These are phyloP conservation scores for Nerophis ophidion DNA, from an alignment of 2,113 vertebrate genomes.

Conservation along the genomic window DNA sequence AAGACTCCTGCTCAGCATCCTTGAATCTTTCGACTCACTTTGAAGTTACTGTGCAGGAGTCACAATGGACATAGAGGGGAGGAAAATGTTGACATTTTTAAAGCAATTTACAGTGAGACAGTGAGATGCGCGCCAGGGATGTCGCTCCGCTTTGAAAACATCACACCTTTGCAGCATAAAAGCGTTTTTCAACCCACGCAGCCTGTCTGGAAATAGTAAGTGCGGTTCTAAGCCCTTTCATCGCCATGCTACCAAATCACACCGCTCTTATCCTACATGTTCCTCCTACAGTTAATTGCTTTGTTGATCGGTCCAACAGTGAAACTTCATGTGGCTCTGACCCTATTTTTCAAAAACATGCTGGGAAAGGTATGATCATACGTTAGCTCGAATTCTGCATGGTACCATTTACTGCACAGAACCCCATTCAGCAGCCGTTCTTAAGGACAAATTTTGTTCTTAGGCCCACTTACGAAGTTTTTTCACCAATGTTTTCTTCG, in stretches of 20 bases:
- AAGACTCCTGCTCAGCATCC: constrained; percentile 15
- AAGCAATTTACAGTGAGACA: constrained; percentile 43
- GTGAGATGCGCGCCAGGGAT: constrained; percentile 36
- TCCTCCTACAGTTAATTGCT: constrained; percentile 22
- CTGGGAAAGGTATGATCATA: constrained; percentile 21
- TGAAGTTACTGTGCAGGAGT: constrained; percentile 28
- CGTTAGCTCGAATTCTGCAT: constrained; percentile 37
- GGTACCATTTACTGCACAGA: constrained; percentile 3
- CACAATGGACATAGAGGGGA: constrained; percentile 31
- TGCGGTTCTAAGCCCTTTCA: constrained; percentile 44
- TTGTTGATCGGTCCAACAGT: constrained; percentile 28
- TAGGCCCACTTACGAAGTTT: too few relatives aligned
- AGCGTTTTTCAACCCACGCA: constrained; percentile 64
- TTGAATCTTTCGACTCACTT: constrained; percentile 30
- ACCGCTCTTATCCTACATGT: constrained; percentile 40
- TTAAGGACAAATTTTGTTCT: too few relatives aligned
- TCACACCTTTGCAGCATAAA: constrained; percentile 64
- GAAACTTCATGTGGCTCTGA: constrained; percentile 15
- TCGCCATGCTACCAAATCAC: constrained; percentile 40
- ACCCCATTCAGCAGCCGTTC: too few relatives aligned
- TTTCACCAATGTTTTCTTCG: too few relatives aligned
- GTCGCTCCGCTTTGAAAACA: constrained; percentile 53
- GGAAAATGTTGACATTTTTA: constrained; percentile 31
- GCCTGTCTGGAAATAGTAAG: constrained; percentile 61
- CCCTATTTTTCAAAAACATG: constrained; percentile 19